Percentiles rank a stretch among this genome's conserved stretches.
Conservation (phyloP, 1,140 invertebrate species). For the Pteromalus puparum region DNA sequence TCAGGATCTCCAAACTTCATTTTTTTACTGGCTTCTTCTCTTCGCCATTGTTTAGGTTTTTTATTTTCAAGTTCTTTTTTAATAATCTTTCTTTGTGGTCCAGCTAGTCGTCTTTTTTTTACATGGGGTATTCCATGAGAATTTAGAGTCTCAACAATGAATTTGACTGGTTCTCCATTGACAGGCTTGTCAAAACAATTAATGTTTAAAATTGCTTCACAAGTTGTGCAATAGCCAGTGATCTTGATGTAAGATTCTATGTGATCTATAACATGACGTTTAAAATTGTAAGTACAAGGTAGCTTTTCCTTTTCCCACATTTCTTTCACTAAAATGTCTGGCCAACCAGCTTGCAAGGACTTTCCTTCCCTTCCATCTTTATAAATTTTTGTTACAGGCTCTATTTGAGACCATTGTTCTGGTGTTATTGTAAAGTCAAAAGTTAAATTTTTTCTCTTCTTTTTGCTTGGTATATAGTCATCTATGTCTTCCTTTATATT, state of each 20-base stretch:
- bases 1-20: too few relatives aligned
- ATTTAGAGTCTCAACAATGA: neutral
- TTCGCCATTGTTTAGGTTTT: too few relatives aligned
- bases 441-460: too few relatives aligned
- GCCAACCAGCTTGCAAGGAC: neutral
- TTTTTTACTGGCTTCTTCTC: too few relatives aligned
- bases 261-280: neutral
- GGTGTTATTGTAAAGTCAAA: too few relatives aligned
- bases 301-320: neutral
- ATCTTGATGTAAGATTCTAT: neutral
- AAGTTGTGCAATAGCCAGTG: neutral
- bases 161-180: neutral
- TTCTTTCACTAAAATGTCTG: neutral
- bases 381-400: neutral
- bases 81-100: too few relatives aligned
- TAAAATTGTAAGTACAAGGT: constrained; percentile 10
- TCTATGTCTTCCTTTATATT: too few relatives aligned
- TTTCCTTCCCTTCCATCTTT: neutral
- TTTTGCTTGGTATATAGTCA: too few relatives aligned
- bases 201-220: neutral
- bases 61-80: too few relatives aligned
- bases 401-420: neutral
- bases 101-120: too few relatives aligned
- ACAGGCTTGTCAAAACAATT: neutral
- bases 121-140: too few relatives aligned